Base-by-base conservation (phyloP, 2,113 vertebrate species). In the Typhlomys cinereus region DNA sequence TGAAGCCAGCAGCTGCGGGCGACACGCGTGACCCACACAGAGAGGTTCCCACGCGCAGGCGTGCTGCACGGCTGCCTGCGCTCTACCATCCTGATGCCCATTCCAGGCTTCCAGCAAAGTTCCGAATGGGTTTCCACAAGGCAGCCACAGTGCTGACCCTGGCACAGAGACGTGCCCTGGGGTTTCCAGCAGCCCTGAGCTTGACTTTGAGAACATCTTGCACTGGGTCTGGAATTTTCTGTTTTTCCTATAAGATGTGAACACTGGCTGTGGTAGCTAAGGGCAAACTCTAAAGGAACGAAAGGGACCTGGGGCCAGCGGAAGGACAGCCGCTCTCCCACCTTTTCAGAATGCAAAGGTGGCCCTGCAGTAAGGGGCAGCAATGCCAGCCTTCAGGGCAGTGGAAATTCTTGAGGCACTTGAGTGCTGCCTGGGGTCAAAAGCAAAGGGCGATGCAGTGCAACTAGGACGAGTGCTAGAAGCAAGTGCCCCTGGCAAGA, bases 1-100 rank as follows among this genome's bases (percentile, higher is more conserved):
- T 79, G 89, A 93, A 85, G 69, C 31, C 82, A 89, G 95, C 94
- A 92, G 87, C 92, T 95, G 94, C 93, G 79, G 95, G 75, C 44
- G 83, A 93, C 50, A 76, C 0, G 31, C 74, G 12, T 31, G 15
- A 36, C 27, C 31, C 11, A 23, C 61, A 62, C 61, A 61, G 27
- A 62, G 61, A 21, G 10, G 29, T 27, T 61, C 59, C 25, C 59
- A 61, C 10, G 20, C 8, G 25, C 5, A 61, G 62, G 15, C 67
- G 25, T n/a, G 18, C 59, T 17, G 41, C 62, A 31, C 18, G 44
- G 21, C 34, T n/a, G 23, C 27, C 29, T 21, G 15, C 78, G 18
- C 36, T 41, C 27, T 39, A 75, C 4, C 29, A 31, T 3, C 27
- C 31, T n/a, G 57, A 23, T 21, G 4, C 9, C 11, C 57, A 11